These are phyloP conservation scores for Anoplius nigerrimus DNA, from an alignment of 2,888 invertebrate species.

Conservation along the genomic window DNA sequence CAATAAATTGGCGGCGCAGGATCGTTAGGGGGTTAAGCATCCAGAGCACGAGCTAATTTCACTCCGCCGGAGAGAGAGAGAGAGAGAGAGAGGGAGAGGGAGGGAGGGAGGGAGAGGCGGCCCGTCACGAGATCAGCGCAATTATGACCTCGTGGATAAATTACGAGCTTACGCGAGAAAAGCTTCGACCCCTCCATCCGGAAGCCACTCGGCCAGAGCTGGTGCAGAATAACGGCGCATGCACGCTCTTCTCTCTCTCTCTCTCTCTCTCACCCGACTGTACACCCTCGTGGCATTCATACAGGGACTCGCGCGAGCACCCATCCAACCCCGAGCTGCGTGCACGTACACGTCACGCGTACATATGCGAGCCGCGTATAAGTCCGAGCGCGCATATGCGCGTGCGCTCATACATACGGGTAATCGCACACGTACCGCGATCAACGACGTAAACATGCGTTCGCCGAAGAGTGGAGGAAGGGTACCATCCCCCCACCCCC, in stretches of 20 bases:
- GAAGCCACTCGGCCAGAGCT: constrained; percentile 18
- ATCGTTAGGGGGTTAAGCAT: constrained; percentile 2
- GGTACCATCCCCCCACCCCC: not conserved
- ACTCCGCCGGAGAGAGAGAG: constrained; percentile 38
- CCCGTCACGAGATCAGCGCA: constrained; percentile 48
- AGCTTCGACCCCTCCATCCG: constrained; percentile 27
- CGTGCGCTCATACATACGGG: not conserved
- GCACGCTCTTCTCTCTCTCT: not conserved
- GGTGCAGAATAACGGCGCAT: constrained; percentile 7
- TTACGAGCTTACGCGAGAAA: constrained; percentile 56
- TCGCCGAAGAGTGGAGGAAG: not conserved
- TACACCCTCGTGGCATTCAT: not conserved
- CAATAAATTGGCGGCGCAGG: constrained; percentile 34
- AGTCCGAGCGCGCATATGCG: not conserved
- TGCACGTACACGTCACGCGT: no score
- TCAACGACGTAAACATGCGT: not conserved
- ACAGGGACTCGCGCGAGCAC: not conserved
- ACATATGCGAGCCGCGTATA: not conserved
- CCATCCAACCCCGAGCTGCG: no score
- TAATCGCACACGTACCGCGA: constrained; percentile 6
- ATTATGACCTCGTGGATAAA: constrained; percentile 52
- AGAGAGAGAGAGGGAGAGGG: constrained; percentile 17
- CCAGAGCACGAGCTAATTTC: constrained; percentile 40
- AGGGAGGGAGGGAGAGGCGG: constrained; percentile 6
- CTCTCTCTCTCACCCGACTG: no score